These are phyloP conservation scores for Muntiacus reevesi DNA, from an alignment of 2,113 vertebrate species.

Conservation along the genomic window DNA sequence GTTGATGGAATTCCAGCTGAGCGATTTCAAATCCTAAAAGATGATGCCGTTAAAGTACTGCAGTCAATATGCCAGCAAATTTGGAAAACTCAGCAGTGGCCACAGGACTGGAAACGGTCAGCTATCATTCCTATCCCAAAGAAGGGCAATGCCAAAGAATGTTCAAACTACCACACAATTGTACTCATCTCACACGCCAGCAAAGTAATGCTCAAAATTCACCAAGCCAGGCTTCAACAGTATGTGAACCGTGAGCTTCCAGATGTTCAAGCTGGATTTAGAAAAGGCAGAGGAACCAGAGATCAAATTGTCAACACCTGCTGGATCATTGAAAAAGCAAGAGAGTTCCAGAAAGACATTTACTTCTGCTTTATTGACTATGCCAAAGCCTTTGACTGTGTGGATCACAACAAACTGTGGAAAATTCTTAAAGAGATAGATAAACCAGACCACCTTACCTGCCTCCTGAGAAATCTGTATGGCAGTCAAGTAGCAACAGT, in stretches of 20 bases:
- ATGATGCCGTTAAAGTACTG: neutral
- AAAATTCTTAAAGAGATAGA: neutral
- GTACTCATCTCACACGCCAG: neutral
- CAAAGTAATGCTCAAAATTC: neutral
- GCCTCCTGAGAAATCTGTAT: neutral
- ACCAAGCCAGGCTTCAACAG: neutral
- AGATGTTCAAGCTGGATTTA: neutral
- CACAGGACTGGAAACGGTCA: neutral
- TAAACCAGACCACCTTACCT: neutral
- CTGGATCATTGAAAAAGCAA: neutral
- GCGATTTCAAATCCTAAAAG: neutral
- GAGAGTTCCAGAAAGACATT: neutral
- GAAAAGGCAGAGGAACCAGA: neutral
- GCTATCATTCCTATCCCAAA: neutral
- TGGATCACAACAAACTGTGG: neutral
- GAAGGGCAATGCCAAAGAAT: neutral
- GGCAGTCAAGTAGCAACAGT: neutral
- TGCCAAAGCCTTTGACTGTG: neutral
- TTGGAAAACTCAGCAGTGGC: neutral
- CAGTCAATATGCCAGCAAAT: neutral
- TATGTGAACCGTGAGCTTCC: neutral
- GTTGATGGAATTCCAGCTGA: neutral
- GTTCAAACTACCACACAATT: neutral
- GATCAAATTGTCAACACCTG: neutral
- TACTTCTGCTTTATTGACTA: neutral